These are phyloP conservation scores for Paratrypauchen microcephalus DNA, from an alignment of 2,797 vertebrate species.

Conservation along the genomic window DNA sequence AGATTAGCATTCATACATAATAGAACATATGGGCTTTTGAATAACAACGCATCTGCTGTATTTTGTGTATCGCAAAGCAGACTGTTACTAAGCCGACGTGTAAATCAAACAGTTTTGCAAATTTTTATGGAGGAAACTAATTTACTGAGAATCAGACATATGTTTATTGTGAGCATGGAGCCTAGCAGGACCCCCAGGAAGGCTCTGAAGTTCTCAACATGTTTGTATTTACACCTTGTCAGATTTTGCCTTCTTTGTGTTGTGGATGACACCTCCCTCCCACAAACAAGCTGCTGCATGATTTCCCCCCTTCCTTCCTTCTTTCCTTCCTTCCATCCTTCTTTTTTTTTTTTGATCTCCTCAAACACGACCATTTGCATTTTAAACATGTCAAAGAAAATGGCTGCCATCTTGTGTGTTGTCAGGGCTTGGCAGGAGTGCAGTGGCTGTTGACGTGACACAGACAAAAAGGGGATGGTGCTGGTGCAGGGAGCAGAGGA, in stretches of 20 bases:
- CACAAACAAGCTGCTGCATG: constrained; percentile 68
- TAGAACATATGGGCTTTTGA: neutral
- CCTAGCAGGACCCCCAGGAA: constrained; percentile 52
- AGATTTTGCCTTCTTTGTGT: constrained; percentile 69
- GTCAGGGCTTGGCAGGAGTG: constrained; percentile 65
- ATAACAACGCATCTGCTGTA: constrained; percentile 8
- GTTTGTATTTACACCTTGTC: constrained; percentile 68
- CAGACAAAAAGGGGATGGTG: constrained; percentile 51
- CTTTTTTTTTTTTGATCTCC: constrained; percentile 41
- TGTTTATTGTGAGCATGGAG: constrained; percentile 62
- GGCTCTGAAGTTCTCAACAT: constrained; percentile 57
- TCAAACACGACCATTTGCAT: constrained; percentile 75
- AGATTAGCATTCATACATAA: constrained; percentile 13
- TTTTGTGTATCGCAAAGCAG: constrained; percentile 15
- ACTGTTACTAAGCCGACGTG: constrained; percentile 21
- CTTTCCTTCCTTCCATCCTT: neutral
- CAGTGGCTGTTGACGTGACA: constrained; percentile 63
- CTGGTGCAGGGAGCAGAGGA: constrained; percentile 42
- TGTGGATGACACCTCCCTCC: constrained; percentile 71
- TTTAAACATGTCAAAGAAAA: constrained; percentile 73
- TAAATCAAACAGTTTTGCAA: constrained; percentile 40
- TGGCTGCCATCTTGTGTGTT: constrained; percentile 67
- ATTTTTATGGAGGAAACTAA: constrained; percentile 39
- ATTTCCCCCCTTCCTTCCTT: neutral
- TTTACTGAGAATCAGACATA: constrained; percentile 56